These are phyloP conservation scores for Hemithea aestivaria DNA, from an alignment of 2,888 invertebrate species.

Conservation along the genomic window DNA sequence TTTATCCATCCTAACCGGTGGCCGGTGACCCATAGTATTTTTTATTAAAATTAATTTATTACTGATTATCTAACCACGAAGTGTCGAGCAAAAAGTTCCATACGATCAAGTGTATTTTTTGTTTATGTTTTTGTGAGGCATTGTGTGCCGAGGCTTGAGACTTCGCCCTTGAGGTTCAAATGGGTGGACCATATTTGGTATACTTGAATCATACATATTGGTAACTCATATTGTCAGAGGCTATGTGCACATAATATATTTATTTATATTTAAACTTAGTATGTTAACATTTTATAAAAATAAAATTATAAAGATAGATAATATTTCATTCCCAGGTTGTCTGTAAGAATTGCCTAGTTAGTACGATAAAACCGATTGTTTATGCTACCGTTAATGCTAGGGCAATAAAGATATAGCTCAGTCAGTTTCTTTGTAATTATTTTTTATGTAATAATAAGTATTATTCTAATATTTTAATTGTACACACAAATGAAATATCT, in stretches of 20 bases:
- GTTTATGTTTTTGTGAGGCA: constrained; percentile 19
- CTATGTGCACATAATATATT: neutral
- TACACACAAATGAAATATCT: too few relatives aligned
- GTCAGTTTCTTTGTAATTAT: too few relatives aligned
- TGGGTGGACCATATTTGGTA: constrained; percentile 29
- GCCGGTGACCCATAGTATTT: constrained; percentile 5
- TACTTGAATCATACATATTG: constrained; percentile 13
- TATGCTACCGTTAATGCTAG: too few relatives aligned
- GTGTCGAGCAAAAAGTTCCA: constrained; percentile 17
- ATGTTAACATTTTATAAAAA: too few relatives aligned
- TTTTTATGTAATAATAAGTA: too few relatives aligned
- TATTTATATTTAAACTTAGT: too few relatives aligned
- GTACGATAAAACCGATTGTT: too few relatives aligned
- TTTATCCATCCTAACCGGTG: neutral
- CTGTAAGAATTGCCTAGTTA: too few relatives aligned
- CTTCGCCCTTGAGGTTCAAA: constrained; percentile 30
- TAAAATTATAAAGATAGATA: too few relatives aligned
- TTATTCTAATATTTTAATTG: too few relatives aligned
- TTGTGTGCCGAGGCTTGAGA: constrained; percentile 11
- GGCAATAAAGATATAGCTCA: too few relatives aligned
- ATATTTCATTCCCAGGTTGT: too few relatives aligned
- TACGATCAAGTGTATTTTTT: constrained; percentile 15
- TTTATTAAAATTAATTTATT: constrained; percentile 20
- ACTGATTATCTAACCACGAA: constrained; percentile 17
- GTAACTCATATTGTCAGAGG: neutral